phyloP scores from a whole-genome alignment of 2,888 invertebrate genomes.

The Clivina fossor region DNA sequence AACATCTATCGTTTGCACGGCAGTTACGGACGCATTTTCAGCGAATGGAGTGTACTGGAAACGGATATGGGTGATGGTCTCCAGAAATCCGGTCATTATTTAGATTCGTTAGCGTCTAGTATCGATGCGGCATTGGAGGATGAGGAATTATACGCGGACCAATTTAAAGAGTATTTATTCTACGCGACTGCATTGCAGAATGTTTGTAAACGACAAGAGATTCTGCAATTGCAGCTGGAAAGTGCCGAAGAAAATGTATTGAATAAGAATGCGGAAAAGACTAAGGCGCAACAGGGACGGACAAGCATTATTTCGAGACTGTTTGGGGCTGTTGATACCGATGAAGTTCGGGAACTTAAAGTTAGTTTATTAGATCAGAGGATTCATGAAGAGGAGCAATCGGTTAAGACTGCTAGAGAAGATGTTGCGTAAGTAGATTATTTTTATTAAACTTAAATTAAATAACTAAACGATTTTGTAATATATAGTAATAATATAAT shows the following conservation, averaged over 20 bases:
- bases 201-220: conserved; percentile 73
- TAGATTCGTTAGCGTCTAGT: conserved; percentile 57
- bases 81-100: conserved; percentile 68
- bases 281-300: conserved; percentile 66
- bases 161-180: conserved; percentile 80
- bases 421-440: conserved; percentile 61
- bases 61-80: conserved; percentile 78
- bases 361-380: conserved; percentile 67
- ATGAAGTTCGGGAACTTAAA: conserved; percentile 72
- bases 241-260: conserved; percentile 63
- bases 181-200: conserved; percentile 74
- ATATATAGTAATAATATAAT: no score
- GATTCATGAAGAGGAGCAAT: conserved; percentile 62
- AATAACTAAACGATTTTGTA: no score
- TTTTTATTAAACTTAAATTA: conserved; percentile 33
- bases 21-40: conserved; percentile 79
- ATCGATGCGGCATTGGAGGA: conserved; percentile 77
- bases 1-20: conserved; percentile 78
- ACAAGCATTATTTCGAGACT: conserved; percentile 71
- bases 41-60: conserved; percentile 84
- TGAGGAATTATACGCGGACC: conserved; percentile 80
- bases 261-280: conserved; percentile 58
- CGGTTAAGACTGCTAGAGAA: conserved; percentile 60
- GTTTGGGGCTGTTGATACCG: conserved; percentile 75
- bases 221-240: conserved; percentile 71